phyloP scores from a whole-genome alignment of 2,888 invertebrate genomes.

The Ophonus ardosiacus region DNA sequence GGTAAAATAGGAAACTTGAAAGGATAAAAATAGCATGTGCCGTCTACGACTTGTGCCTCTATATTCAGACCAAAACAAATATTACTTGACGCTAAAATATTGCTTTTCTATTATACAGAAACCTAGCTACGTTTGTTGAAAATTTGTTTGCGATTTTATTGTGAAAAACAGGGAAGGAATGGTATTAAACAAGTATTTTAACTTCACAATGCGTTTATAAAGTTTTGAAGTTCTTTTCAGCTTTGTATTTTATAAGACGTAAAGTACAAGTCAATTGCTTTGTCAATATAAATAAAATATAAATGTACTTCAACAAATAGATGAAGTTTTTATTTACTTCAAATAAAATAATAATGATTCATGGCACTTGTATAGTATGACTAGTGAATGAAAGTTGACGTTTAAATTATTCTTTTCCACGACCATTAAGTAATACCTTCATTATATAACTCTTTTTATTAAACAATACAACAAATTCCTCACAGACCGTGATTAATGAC shows the following conservation, averaged over 20 bases:
- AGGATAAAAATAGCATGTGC: conserved; percentile 17
- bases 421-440: too few relatives aligned
- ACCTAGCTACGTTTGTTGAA: neutral
- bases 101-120: conserved; percentile 32
- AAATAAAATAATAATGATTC: too few relatives aligned
- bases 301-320: neutral
- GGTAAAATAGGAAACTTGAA: conserved; percentile 55
- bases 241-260: neutral
- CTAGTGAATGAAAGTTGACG: too few relatives aligned
- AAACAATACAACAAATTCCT: too few relatives aligned
- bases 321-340: too few relatives aligned
- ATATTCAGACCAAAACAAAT: conserved; percentile 42
- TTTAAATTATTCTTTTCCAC: too few relatives aligned
- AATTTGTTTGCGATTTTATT: conserved; percentile 11
- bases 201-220: neutral
- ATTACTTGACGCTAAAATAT: conserved; percentile 45
- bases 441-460: too few relatives aligned
- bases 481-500: too few relatives aligned
- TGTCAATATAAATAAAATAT: neutral
- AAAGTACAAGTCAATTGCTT: neutral
- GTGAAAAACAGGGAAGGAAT: neutral
- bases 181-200: neutral
- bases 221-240: neutral
- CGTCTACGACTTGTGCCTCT: conserved; percentile 16
- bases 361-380: too few relatives aligned